These are phyloP conservation scores for Synanthedon tipuliformis DNA, from an alignment of 2,888 invertebrate species.

Conservation along the genomic window DNA sequence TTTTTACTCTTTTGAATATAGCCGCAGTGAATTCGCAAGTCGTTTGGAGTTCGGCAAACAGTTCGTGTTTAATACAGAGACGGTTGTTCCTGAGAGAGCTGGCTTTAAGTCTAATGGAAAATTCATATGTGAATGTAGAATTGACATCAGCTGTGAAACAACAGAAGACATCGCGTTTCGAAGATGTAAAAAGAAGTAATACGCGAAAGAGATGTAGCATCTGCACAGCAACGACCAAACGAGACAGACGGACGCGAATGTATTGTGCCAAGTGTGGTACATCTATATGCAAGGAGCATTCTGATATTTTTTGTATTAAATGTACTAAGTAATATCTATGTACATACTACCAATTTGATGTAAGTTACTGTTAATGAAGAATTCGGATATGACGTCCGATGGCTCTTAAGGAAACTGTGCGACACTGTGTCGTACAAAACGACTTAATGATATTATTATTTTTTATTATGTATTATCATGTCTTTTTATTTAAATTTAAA, in stretches of 20 bases:
- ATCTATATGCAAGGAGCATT: conserved; percentile 51
- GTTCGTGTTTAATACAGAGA: conserved; percentile 25
- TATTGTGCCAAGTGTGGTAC: conserved; percentile 43
- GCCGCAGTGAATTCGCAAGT: conserved; percentile 58
- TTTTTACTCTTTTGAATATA: conserved; percentile 53
- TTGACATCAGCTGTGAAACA: conserved; percentile 10
- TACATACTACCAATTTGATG: too few relatives aligned
- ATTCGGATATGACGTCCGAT: too few relatives aligned
- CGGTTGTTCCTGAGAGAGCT: conserved; percentile 45
- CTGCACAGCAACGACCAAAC: conserved; percentile 33
- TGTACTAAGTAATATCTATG: conserved; percentile 17
- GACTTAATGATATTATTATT: too few relatives aligned
- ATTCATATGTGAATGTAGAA: conserved; percentile 6
- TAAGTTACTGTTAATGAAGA: too few relatives aligned
- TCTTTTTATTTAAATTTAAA: too few relatives aligned
- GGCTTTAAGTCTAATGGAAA: conserved; percentile 36
- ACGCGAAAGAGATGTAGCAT: conserved; percentile 38
- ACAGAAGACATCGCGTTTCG: conserved; percentile 11
- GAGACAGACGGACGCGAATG: conserved; percentile 44
- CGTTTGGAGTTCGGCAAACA: conserved; percentile 40
- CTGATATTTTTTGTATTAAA: conserved; percentile 34
- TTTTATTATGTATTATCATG: too few relatives aligned
- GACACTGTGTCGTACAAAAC: too few relatives aligned
- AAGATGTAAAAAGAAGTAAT: conserved; percentile 13
- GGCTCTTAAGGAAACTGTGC: too few relatives aligned